These are phyloP conservation scores for Macrotis lagotis DNA, from an alignment of 2,113 vertebrate genomes.

Conservation along the genomic window DNA sequence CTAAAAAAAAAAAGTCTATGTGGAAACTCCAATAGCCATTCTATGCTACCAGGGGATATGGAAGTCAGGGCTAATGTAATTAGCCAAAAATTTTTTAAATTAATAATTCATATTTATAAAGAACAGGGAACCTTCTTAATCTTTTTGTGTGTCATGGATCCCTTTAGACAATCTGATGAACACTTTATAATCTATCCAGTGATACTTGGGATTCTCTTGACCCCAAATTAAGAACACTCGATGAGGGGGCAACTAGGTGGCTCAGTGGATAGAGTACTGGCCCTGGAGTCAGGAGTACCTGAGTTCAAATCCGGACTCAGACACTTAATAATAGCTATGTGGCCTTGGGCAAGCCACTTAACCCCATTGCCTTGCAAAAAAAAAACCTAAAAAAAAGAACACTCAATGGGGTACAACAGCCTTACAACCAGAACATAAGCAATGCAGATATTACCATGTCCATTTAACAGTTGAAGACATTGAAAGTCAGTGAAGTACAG, in stretches of 20 bases:
- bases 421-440: no score
- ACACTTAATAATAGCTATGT: no score
- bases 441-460: neutral
- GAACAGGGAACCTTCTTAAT: neutral
- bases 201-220: neutral
- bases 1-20: neutral
- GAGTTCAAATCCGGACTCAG: no score
- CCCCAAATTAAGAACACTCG: neutral
- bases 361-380: no score
- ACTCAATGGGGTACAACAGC: no score
- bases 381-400: no score
- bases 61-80: neutral
- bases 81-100: neutral
- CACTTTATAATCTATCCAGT: neutral
- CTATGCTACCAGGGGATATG: neutral
- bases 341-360: no score
- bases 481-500: neutral
- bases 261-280: no score
- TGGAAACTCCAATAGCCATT: neutral
- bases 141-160: neutral
- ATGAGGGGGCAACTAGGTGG: neutral
- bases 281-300: no score
- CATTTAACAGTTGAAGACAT: neutral
- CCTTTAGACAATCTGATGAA: neutral
- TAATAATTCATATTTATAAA: neutral